These are phyloP conservation scores for Lycaon pictus DNA, from an alignment of 2,113 vertebrate genomes.

Conservation along the genomic window DNA sequence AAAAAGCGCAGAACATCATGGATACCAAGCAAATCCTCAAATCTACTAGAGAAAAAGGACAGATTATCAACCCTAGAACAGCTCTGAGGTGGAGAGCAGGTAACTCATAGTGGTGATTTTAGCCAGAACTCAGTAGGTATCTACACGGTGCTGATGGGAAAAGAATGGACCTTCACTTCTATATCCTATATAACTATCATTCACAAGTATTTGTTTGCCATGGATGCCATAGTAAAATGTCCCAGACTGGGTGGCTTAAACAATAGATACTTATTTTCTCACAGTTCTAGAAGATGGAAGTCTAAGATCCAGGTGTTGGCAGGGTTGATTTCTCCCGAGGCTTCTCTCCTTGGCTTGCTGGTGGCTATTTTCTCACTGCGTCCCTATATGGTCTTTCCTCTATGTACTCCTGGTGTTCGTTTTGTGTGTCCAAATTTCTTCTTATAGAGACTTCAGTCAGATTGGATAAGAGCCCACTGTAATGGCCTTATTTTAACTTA, in stretches of 20 bases:
- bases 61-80: neutral
- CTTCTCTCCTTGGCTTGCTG: neutral
- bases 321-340: neutral
- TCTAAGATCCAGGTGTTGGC: neutral
- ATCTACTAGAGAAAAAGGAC: neutral
- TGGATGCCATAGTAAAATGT: neutral
- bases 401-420: neutral
- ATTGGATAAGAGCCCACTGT: neutral
- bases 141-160: neutral
- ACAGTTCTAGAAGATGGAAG: neutral
- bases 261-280: neutral
- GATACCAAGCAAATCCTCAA: slow-evolving; percentile 36
- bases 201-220: neutral
- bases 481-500: neutral
- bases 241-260: neutral
- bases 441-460: neutral
- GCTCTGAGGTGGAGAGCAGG: neutral
- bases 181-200: neutral
- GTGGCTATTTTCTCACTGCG: neutral
- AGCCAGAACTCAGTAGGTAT: neutral
- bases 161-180: neutral
- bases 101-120: neutral
- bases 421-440: neutral
- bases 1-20: neutral
- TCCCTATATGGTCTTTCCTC: neutral